Evolutionary conservation across 2,888 invertebrate species (phyloP).

Genomic region (Stenodema calcarata): DNA sequence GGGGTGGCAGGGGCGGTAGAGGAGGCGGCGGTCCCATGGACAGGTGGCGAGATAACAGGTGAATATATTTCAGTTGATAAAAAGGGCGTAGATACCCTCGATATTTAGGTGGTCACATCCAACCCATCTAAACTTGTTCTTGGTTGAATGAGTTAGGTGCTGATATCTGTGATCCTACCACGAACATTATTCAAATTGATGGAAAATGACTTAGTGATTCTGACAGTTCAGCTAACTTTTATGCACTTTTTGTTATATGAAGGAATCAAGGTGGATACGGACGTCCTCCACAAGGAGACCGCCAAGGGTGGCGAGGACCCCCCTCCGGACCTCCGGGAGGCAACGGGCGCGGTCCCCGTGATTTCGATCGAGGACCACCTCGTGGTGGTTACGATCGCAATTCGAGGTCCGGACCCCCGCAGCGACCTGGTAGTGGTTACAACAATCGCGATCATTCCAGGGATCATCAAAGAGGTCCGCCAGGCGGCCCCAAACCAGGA

Average conservation of each 20-base stretch:
- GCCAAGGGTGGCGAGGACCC: conserved; percentile 36
- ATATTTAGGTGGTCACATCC: no score
- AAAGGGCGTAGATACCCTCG: no score
- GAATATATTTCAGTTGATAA: no score
- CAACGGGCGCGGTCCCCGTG: conserved; percentile 54
- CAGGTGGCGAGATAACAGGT: conserved; percentile 46
- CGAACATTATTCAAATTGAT: no score
- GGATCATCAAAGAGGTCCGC: conserved; percentile 23
- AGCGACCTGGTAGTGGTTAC: not conserved
- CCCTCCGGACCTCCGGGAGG: not conserved
- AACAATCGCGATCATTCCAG: conserved; percentile 3
- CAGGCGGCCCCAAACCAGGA: not conserved
- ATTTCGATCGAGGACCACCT: conserved; percentile 49
- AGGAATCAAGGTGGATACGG: conserved; percentile 54
- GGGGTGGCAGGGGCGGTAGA: conserved; percentile 16
- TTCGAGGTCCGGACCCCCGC: conserved; percentile 1
- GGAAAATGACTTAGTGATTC: no score
- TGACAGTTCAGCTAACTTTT: not conserved
- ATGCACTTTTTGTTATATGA: not conserved
- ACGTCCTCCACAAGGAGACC: conserved; percentile 41
- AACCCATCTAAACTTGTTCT: no score
- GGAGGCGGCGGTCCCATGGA: conserved; percentile 29
- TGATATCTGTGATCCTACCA: no score
- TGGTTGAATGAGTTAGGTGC: no score
- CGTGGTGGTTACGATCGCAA: conserved; percentile 52